Percentiles rank a stretch among this genome's conserved stretches.
These are phyloP conservation scores for Saguinus imperator DNA, from an alignment of 2,113 vertebrate species.

Conservation along the genomic window DNA sequence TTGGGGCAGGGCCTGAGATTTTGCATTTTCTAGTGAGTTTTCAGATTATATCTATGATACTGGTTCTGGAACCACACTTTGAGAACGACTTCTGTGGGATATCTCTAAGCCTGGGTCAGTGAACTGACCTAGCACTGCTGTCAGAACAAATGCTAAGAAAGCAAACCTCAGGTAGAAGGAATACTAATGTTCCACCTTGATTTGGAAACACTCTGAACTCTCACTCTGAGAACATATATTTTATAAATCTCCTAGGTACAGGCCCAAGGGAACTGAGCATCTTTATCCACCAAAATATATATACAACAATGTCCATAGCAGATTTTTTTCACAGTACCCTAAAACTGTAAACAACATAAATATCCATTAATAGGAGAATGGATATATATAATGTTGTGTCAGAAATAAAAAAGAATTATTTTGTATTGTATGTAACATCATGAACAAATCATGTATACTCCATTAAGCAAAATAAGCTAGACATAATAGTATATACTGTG, in stretches of 20 bases:
- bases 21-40: no score
- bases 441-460: background rate
- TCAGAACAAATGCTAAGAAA: background rate
- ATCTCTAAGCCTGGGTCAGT: background rate
- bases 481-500: background rate
- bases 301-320: background rate
- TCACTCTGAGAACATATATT: background rate
- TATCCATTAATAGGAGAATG: background rate
- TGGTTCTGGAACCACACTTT: no score
- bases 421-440: background rate
- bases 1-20: background rate
- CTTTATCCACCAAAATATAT: background rate
- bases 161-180: background rate
- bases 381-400: background rate
- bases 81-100: no score
- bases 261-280: no score
- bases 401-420: background rate
- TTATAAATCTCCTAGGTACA: background rate
- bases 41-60: no score
- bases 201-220: background rate
- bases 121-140: background rate
- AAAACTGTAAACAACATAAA: background rate
- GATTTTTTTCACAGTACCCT: background rate
- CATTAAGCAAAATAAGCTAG: background rate
- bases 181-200: background rate